phyloP scores from a whole-genome alignment of 2,888 invertebrate genomes.

The Cephus rjabovi region DNA sequence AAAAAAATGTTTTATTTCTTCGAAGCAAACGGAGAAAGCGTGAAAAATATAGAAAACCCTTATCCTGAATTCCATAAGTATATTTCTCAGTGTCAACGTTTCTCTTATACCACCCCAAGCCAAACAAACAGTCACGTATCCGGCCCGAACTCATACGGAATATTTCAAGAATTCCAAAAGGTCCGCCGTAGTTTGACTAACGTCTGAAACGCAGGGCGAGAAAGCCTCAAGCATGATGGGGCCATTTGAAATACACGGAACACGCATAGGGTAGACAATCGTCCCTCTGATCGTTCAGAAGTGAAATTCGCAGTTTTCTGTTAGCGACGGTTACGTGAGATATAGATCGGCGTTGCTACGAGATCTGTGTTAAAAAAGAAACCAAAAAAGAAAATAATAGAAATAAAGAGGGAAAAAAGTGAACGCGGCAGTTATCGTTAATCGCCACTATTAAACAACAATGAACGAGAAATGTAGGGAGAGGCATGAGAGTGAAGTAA shows the following conservation, averaged over 20 bases:
- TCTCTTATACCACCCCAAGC: neutral
- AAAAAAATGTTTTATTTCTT: neutral
- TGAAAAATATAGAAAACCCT: neutral
- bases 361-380: neutral
- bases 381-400: neutral
- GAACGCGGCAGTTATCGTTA: neutral
- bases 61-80: neutral
- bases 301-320: neutral
- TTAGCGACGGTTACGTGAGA: neutral
- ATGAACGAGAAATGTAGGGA: neutral
- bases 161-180: neutral
- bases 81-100: neutral
- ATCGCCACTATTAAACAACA: neutral
- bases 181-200: neutral
- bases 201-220: neutral
- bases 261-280: neutral
- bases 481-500: neutral
- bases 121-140: neutral
- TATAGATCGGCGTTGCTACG: neutral
- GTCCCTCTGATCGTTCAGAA: neutral
- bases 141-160: neutral
- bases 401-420: neutral
- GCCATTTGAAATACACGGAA: neutral
- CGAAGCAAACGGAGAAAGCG: neutral
- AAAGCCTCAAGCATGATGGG: neutral